A percentile compares a stretch with the other conserved stretches of the same genome.
phyloP scores from a whole-genome alignment of 2,113 vertebrate species.

The Dromas ardeola region DNA sequence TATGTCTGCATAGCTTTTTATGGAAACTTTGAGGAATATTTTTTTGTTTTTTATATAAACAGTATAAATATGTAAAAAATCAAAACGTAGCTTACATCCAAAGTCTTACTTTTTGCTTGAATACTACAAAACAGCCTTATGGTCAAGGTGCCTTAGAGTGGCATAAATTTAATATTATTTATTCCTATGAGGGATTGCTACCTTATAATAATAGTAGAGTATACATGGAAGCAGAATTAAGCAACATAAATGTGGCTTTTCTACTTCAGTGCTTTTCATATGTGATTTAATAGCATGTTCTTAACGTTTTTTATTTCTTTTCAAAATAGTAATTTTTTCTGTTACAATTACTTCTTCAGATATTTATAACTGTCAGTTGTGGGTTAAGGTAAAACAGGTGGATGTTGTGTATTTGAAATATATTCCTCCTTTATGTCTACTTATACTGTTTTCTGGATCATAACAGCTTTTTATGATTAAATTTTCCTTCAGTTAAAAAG shows the following conservation, averaged over 20 bases:
- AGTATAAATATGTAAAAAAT: background rate
- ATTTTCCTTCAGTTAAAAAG: background rate
- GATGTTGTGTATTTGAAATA: background rate
- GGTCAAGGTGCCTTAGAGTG: background rate
- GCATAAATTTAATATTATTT: background rate
- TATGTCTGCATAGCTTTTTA: background rate
- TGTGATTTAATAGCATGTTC: background rate
- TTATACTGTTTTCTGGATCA: background rate
- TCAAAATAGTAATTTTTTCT: background rate
- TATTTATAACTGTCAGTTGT: background rate
- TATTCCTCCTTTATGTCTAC: background rate
- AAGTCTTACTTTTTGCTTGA: background rate
- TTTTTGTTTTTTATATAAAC: too few relatives aligned
- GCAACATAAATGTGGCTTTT: background rate
- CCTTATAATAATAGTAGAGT: background rate
- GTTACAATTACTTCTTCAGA: background rate
- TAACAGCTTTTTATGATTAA: background rate
- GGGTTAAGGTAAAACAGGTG: background rate
- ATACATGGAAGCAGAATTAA: background rate
- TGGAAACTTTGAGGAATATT: background rate
- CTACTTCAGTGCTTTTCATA: background rate
- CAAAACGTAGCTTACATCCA: background rate
- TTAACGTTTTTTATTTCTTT: background rate
- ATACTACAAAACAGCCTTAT: background rate
- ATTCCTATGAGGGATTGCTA: background rate